phyloP scores from a whole-genome alignment of 2,888 invertebrate genomes.

The Bombylius discolor region DNA sequence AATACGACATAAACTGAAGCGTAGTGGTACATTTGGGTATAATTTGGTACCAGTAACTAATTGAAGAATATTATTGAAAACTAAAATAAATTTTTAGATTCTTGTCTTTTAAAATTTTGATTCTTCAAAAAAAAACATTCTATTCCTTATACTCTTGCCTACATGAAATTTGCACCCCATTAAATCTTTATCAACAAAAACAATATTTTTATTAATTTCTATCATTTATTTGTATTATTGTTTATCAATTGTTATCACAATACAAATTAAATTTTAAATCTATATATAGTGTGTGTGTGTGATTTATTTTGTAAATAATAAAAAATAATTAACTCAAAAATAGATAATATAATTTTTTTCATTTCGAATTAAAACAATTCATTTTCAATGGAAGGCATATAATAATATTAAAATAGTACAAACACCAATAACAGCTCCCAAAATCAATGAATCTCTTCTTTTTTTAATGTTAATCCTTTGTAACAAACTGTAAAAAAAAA shows the following conservation, averaged over 20 bases:
- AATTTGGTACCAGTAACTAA: too few relatives aligned
- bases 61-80: too few relatives aligned
- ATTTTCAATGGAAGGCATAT: slow-evolving; percentile 57
- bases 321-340: not conserved
- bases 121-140: too few relatives aligned
- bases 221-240: not conserved
- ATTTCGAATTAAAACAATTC: not conserved
- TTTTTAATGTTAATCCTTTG: slow-evolving; percentile 90
- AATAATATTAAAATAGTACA: slow-evolving; percentile 79
- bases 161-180: too few relatives aligned
- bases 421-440: slow-evolving; percentile 75
- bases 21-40: too few relatives aligned
- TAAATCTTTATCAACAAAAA: too few relatives aligned
- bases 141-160: too few relatives aligned
- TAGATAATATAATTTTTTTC: too few relatives aligned
- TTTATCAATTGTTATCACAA: not conserved
- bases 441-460: slow-evolving; percentile 82
- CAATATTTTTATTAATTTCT: not conserved
- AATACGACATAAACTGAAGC: too few relatives aligned
- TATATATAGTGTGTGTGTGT: not conserved
- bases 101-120: too few relatives aligned
- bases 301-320: not conserved
- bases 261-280: not conserved
- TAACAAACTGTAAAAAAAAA: slow-evolving; percentile 49
- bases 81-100: too few relatives aligned